Percentiles rank a stretch among this genome's conserved stretches.
phyloP scores from a whole-genome alignment of 2,113 vertebrate genomes.

The Myrmophylax atrothorax region DNA sequence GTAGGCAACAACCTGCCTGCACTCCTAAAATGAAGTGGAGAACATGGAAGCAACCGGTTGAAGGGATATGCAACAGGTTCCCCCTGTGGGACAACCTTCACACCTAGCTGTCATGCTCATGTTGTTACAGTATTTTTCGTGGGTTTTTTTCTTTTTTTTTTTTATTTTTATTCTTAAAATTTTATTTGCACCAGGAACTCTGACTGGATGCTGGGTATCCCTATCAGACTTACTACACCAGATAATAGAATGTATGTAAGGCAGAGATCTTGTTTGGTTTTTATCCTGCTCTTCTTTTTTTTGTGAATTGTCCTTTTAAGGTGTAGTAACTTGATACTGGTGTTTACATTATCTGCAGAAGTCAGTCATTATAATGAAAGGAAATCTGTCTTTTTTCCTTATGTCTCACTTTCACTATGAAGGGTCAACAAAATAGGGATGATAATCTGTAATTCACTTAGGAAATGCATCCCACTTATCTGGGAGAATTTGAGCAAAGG shows the following conservation, averaged over 20 bases:
- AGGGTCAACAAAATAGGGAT: background rate
- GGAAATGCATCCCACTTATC: background rate
- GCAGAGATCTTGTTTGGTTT: background rate
- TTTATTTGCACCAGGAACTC: background rate
- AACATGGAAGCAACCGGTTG: fast-evolving
- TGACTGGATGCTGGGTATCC: background rate
- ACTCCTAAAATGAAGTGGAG: background rate
- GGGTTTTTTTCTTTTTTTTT: too few species aligned
- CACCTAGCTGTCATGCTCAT: background rate
- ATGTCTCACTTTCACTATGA: background rate
- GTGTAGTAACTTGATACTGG: background rate
- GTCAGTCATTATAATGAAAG: background rate
- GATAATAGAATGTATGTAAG: background rate
- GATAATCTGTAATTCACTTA: background rate
- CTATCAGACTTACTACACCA: background rate
- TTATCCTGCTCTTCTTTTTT: background rate
- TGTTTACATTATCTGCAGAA: background rate
- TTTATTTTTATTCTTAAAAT: background rate
- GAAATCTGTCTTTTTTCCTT: background rate
- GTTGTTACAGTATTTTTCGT: background rate
- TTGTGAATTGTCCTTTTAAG: background rate
- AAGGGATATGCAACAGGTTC: background rate
- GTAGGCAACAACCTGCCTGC: background rate
- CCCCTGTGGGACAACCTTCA: background rate
- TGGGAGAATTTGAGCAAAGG: background rate